Conservation (phyloP, 2,797 vertebrate genomes). For the Poecile montanus region DNA sequence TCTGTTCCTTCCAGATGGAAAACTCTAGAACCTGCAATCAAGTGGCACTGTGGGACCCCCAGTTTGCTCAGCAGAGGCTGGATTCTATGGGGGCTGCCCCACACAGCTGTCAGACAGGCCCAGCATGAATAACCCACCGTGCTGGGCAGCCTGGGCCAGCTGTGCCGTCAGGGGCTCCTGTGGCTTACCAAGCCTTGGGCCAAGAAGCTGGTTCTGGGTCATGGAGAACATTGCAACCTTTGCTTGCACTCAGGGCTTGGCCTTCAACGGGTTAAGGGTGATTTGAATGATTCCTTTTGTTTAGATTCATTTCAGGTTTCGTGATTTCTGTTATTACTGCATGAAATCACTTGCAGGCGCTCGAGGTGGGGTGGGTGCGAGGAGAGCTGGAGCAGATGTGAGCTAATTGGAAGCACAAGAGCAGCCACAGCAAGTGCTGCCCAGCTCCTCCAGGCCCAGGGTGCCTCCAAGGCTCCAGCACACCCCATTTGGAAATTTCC, state of each 20-base stretch:
- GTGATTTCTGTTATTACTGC: conserved; percentile 75
- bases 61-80: not conserved
- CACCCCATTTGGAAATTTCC: not conserved
- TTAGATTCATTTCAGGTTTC: conserved; percentile 74
- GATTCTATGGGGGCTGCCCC: not conserved
- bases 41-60: not conserved
- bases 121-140: not conserved
- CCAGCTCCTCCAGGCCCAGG: not conserved
- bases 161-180: not conserved
- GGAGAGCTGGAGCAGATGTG: conserved; percentile 60
- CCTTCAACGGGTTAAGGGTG: conserved; percentile 29
- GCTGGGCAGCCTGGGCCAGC: not conserved
- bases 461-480: not conserved
- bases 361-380: conserved; percentile 27
- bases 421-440: conserved; percentile 55
- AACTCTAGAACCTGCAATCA: not conserved
- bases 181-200: not conserved
- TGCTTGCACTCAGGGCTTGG: not conserved
- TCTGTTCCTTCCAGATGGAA: not conserved
- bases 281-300: conserved; percentile 67
- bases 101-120: not conserved
- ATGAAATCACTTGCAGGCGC: conserved; percentile 73
- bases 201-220: not conserved
- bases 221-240: not conserved
- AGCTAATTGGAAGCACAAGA: conserved; percentile 68